phyloP scores from a whole-genome alignment of 2,797 vertebrate genomes.

The Astyanax mexicanus region DNA sequence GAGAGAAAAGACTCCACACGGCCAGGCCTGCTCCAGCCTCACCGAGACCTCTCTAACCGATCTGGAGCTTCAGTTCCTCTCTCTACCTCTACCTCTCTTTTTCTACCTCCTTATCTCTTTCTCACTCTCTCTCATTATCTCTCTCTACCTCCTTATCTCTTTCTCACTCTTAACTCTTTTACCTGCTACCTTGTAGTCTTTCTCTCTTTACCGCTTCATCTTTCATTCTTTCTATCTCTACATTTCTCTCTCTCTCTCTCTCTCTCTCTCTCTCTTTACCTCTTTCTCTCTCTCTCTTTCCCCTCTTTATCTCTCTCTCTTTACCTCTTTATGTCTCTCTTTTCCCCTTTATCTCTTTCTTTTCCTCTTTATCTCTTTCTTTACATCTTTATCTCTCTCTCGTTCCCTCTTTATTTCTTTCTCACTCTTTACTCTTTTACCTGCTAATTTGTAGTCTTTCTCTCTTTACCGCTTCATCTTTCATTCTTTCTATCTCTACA shows the following conservation, averaged over 20 bases:
- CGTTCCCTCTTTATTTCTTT: slow-evolving; percentile 8
- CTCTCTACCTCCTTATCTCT: neutral
- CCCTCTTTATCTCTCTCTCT: neutral
- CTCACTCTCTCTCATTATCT: neutral
- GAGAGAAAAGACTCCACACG: slow-evolving; percentile 56
- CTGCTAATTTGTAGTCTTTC: too few relatives aligned
- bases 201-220: neutral
- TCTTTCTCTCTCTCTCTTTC: neutral
- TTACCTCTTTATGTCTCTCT: neutral
- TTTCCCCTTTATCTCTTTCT: neutral
- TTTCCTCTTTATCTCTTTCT: too few relatives aligned
- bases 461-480: too few relatives aligned
- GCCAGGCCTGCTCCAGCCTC: slow-evolving; percentile 39
- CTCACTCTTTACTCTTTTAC: too few relatives aligned
- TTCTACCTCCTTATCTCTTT: neutral
- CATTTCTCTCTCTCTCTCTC: neutral
- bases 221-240: neutral
- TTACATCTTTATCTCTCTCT: neutral
- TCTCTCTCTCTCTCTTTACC: neutral
- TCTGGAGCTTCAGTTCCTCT: slow-evolving; percentile 35
- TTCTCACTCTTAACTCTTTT: neutral
- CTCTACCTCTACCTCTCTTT: neutral
- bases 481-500: neutral
- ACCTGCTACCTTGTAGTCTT: too few relatives aligned
- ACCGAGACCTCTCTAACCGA: slow-evolving; percentile 49